A percentile compares a stretch with the other conserved stretches of the same genome.
Evolutionary conservation across 2,113 vertebrate genomes (phyloP).

Genomic region (Sterrhoptilus dennistouni): DNA sequence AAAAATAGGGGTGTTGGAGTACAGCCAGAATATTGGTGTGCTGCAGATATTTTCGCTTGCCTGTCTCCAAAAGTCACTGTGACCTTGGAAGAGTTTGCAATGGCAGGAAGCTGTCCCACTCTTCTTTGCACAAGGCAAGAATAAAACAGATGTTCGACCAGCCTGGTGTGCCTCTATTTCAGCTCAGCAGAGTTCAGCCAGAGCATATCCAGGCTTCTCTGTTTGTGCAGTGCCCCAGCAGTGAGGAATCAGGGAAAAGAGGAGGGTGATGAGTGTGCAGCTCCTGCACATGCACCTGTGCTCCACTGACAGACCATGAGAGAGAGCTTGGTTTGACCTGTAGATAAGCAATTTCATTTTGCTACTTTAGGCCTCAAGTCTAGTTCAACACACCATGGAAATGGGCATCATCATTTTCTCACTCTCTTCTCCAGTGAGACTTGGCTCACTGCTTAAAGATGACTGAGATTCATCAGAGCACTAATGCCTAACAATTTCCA

Average conservation of each 20-base stretch:
- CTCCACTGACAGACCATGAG: not conserved
- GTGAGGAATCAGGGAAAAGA: accelerated
- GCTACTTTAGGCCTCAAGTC: not conserved
- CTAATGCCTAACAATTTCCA: not conserved
- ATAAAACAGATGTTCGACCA: not conserved
- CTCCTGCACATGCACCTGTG: not conserved
- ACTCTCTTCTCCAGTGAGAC: not conserved
- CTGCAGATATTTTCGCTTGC: not conserved
- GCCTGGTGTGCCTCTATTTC: not conserved
- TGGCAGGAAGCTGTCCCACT: not conserved
- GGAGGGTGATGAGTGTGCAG: not conserved
- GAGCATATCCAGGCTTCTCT: not conserved
- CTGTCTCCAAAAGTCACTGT: not conserved
- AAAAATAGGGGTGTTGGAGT: not conserved
- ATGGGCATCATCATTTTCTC: not conserved
- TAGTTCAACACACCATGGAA: not conserved
- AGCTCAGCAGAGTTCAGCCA: not conserved
- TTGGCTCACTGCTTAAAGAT: not conserved
- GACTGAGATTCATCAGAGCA: not conserved
- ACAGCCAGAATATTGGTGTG: not conserved
- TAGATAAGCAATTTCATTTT: not conserved
- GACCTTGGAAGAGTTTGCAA: not conserved
- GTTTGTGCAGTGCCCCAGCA: not conserved
- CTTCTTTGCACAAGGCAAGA: not conserved
- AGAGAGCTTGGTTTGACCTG: not conserved